These are phyloP conservation scores for Sciaenops ocellatus DNA, from an alignment of 2,797 vertebrate genomes.

Conservation along the genomic window DNA sequence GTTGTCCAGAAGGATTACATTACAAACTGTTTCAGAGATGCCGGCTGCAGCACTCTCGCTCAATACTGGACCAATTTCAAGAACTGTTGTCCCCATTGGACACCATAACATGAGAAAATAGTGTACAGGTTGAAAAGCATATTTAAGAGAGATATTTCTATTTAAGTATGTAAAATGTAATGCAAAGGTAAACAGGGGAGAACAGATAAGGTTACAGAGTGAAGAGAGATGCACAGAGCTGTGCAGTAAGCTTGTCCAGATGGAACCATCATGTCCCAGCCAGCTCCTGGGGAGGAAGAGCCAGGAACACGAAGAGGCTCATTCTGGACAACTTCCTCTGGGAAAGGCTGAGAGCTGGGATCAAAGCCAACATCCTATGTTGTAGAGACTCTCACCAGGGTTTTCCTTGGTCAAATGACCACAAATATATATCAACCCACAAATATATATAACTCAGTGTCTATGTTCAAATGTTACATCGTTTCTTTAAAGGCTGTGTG, in stretches of 20 bases:
- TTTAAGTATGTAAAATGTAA: not conserved
- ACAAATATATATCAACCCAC: not conserved
- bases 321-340: constrained; percentile 64
- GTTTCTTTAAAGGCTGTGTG: not conserved
- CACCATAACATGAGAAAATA: no score
- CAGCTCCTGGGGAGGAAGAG: constrained; percentile 51
- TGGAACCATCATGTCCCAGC: constrained; percentile 50
- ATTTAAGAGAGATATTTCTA: no score
- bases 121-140: no score
- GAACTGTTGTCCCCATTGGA: no score
- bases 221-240: constrained; percentile 16
- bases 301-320: constrained; percentile 64
- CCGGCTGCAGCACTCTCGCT: no score
- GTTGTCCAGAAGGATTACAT: no score
- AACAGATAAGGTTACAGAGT: constrained; percentile 1
- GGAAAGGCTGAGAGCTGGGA: constrained; percentile 53
- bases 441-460: not conserved
- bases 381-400: constrained; percentile 29
- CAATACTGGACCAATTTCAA: no score
- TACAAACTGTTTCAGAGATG: no score
- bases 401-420: constrained; percentile 24
- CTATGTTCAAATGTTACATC: constrained; percentile 3
- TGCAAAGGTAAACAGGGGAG: not conserved
- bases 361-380: constrained; percentile 44
- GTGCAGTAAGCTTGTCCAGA: constrained; percentile 51